These are phyloP conservation scores for Lissocephala sabroskyi DNA, from an alignment of 2,888 invertebrate genomes.

Conservation along the genomic window DNA sequence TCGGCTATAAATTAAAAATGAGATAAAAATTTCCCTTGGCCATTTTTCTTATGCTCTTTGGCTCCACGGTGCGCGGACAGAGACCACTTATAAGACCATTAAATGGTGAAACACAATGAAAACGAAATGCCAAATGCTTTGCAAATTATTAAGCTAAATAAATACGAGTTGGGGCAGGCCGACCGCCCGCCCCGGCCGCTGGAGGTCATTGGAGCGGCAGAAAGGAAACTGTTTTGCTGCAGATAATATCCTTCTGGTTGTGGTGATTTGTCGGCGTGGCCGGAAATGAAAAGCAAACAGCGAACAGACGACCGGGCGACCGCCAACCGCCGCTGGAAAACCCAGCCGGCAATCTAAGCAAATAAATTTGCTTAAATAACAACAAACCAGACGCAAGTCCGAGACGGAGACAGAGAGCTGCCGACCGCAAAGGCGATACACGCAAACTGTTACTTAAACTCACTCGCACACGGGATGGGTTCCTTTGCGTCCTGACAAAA, in stretches of 20 bases:
- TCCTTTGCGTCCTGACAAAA: constrained; percentile 38
- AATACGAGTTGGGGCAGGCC: constrained; percentile 14
- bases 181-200: no score
- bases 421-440: constrained; percentile 16
- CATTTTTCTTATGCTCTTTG: no score
- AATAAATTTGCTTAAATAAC: constrained; percentile 48
- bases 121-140: constrained; percentile 43
- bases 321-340: constrained; percentile 5
- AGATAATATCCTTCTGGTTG: constrained; percentile 57
- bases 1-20: no score
- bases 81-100: constrained; percentile 51
- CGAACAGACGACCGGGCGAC: neutral
- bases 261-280: constrained; percentile 62
- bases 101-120: constrained; percentile 20
- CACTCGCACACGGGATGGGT: constrained; percentile 2
- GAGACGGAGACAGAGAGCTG: no score
- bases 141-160: constrained; percentile 60
- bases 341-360: constrained; percentile 21
- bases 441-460: constrained; percentile 26
- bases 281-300: constrained; percentile 59
- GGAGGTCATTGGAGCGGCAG: constrained; percentile 28
- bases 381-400: constrained; percentile 22
- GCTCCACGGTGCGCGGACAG: no score
- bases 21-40: no score
- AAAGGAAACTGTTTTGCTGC: constrained; percentile 48